Conservation (phyloP, 2,113 vertebrate species). For the Azemiops feae region DNA sequence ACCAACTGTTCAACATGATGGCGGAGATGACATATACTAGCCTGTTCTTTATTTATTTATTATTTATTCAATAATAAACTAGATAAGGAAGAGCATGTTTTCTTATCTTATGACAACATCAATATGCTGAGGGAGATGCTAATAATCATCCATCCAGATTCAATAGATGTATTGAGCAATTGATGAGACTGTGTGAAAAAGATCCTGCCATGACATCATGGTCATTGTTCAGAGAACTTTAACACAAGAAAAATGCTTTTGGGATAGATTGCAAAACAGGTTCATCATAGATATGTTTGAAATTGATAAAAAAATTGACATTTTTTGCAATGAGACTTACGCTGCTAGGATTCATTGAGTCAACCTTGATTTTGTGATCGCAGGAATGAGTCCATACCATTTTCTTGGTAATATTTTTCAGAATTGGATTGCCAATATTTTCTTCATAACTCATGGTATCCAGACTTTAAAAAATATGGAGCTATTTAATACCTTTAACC, state of each 20-base stretch:
- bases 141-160: background rate
- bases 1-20: background rate
- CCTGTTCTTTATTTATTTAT: too few species aligned
- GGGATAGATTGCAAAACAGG: background rate
- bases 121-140: background rate
- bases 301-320: background rate
- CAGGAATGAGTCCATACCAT: background rate
- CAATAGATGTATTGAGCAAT: background rate
- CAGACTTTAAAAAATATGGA: background rate
- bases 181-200: background rate
- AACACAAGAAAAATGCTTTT: background rate
- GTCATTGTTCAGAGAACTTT: background rate
- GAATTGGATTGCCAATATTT: background rate
- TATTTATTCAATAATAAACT: background rate
- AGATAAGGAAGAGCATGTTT: background rate
- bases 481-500: background rate
- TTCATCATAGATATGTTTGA: background rate
- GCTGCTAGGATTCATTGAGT: background rate
- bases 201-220: background rate
- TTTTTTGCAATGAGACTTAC: background rate
- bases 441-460: background rate
- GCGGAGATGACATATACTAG: background rate
- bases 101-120: background rate
- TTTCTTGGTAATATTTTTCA: background rate
- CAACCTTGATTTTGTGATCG: background rate